Conservation (phyloP, 1,140 invertebrate species). For the Tetragnatha versicolor region DNA sequence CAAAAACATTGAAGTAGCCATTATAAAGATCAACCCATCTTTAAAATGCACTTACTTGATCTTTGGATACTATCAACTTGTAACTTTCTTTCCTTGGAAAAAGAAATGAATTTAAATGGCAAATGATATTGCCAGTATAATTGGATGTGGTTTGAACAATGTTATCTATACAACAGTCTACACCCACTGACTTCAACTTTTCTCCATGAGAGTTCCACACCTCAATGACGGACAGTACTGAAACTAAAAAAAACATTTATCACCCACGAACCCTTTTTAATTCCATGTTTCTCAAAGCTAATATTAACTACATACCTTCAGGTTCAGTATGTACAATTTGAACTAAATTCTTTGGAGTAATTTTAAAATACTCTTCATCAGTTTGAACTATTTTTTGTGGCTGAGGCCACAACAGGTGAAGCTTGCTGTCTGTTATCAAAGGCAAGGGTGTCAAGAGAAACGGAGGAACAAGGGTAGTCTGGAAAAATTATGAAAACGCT, state of each 20-base stretch:
- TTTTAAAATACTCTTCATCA: constrained; percentile 65
- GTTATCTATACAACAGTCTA: constrained; percentile 19
- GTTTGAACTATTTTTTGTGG: constrained; percentile 71
- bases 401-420: constrained; percentile 71
- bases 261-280: not conserved
- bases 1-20: too few relatives aligned
- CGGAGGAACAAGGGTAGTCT: constrained; percentile 28
- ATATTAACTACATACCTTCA: constrained; percentile 65
- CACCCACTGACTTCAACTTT: constrained; percentile 8
- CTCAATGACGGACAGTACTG: not conserved
- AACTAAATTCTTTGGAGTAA: constrained; percentile 64
- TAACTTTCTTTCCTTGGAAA: constrained; percentile 66
- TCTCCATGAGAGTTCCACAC: constrained; percentile 15
- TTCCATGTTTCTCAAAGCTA: not conserved
- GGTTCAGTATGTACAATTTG: constrained; percentile 66
- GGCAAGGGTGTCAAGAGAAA: constrained; percentile 60
- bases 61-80: constrained; percentile 66
- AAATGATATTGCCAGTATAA: constrained; percentile 59
- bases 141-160: not conserved
- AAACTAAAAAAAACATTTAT: constrained; percentile 8
- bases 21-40: too few relatives aligned
- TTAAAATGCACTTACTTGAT: constrained; percentile 62
- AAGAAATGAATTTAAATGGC: constrained; percentile 65
- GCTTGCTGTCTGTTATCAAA: constrained; percentile 65
- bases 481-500: not conserved